Percentiles rank a stretch among this genome's conserved stretches.
phyloP scores from a whole-genome alignment of 2,113 vertebrate species.

The Mirza zaza region DNA sequence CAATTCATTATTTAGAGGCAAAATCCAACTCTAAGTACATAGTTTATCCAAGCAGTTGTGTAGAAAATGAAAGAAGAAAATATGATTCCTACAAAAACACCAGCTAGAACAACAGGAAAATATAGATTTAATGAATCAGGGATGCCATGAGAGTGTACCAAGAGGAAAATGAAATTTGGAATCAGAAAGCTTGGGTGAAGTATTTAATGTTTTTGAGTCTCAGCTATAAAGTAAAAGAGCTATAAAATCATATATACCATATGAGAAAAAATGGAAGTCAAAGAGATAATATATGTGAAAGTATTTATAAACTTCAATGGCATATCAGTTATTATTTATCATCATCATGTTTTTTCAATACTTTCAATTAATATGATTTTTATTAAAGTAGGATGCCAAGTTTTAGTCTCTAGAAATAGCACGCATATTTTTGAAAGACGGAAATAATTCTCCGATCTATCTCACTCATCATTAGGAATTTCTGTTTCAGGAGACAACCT shows the following conservation, averaged over 20 bases:
- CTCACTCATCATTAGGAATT: background rate
- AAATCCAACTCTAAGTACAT: conserved; percentile 10
- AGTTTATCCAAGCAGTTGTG: background rate
- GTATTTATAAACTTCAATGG: background rate
- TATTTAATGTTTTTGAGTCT: conserved; percentile 21
- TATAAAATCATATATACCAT: background rate
- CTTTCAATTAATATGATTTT: conserved; percentile 15
- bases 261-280: background rate
- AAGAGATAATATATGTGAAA: background rate
- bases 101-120: background rate
- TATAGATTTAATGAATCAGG: background rate
- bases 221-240: background rate
- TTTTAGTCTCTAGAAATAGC: background rate
- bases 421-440: background rate
- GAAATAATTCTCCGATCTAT: background rate
- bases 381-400: background rate
- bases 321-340: background rate
- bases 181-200: background rate
- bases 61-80: conserved; percentile 38
- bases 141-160: background rate
- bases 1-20: conserved; percentile 29
- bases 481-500: background rate
- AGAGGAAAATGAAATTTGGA: background rate
- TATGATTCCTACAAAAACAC: background rate
- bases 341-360: background rate